phyloP scores from a whole-genome alignment of 1,140 invertebrate species.

The Drosophila lacteicornis region DNA sequence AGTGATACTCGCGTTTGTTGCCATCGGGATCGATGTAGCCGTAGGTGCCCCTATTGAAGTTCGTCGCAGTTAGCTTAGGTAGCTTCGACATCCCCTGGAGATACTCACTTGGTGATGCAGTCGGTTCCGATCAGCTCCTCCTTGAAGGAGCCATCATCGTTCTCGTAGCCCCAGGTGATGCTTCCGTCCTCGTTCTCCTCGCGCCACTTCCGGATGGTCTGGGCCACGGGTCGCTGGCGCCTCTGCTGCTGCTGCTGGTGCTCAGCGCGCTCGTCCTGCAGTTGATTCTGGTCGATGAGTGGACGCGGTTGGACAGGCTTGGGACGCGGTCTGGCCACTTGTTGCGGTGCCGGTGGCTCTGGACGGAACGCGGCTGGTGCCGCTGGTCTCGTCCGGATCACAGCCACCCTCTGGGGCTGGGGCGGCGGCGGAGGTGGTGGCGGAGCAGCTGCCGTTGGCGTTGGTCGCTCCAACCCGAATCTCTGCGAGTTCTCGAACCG shows the following conservation, averaged over 20 bases:
- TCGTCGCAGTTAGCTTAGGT: neutral
- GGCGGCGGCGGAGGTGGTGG: constrained; percentile 33
- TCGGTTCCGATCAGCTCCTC: constrained; percentile 93
- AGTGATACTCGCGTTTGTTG: constrained; percentile 89
- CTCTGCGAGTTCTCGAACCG: constrained; percentile 68
- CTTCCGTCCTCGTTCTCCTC: constrained; percentile 93
- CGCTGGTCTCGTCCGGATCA: constrained; percentile 60
- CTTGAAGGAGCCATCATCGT: constrained; percentile 90
- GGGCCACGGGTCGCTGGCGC: constrained; percentile 87
- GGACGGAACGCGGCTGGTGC: constrained; percentile 46
- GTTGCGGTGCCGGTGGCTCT: constrained; percentile 51
- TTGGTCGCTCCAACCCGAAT: constrained; percentile 65
- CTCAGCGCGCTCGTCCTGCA: constrained; percentile 63
- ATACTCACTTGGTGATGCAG: constrained; percentile 88
- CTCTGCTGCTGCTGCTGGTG: constrained; percentile 61
- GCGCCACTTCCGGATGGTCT: constrained; percentile 90
- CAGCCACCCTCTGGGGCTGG: constrained; percentile 59
- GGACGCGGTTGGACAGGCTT: constrained; percentile 76
- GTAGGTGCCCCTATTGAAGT: constrained; percentile 89
- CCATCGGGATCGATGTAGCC: constrained; percentile 94
- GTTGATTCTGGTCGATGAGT: constrained; percentile 74
- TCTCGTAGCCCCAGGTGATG: constrained; percentile 94
- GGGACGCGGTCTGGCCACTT: constrained; percentile 60
- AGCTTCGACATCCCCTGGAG: neutral
- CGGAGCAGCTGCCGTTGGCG: constrained; percentile 51